Conservation (phyloP, 1,140 invertebrate species). For the Trachymyrmex cornetzi region DNA sequence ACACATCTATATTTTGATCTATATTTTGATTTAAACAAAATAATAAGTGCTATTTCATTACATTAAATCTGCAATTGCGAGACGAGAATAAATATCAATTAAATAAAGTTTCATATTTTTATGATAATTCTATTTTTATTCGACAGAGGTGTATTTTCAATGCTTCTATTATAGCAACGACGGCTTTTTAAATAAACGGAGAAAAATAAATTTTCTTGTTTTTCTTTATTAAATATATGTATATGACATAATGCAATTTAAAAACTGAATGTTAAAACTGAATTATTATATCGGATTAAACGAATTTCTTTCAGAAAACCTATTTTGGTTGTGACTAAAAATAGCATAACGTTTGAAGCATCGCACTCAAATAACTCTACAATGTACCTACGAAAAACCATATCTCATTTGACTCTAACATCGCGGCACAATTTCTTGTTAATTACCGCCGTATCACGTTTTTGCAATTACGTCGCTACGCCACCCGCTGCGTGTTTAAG, state of each 20-base stretch:
- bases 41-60: conserved; percentile 11
- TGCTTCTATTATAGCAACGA: neutral
- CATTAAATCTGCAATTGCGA: neutral
- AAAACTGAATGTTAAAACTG: no score
- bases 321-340: neutral
- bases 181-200: neutral
- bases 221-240: neutral
- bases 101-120: neutral
- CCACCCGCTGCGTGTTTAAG: conserved; percentile 29
- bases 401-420: conserved; percentile 59
- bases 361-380: neutral
- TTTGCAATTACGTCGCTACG: conserved; percentile 47
- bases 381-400: conserved; percentile 32
- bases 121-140: neutral
- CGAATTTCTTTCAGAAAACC: neutral
- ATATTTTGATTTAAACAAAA: no score
- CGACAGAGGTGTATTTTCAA: neutral
- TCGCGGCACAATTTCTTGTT: conserved; percentile 51
- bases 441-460: conserved; percentile 51
- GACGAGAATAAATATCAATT: neutral
- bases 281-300: neutral
- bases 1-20: conserved; percentile 3
- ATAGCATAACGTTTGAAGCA: neutral
- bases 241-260: conserved; percentile 5
- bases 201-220: neutral